phyloP scores from a whole-genome alignment of 2,113 vertebrate species.

The Odontesthes bonariensis region DNA sequence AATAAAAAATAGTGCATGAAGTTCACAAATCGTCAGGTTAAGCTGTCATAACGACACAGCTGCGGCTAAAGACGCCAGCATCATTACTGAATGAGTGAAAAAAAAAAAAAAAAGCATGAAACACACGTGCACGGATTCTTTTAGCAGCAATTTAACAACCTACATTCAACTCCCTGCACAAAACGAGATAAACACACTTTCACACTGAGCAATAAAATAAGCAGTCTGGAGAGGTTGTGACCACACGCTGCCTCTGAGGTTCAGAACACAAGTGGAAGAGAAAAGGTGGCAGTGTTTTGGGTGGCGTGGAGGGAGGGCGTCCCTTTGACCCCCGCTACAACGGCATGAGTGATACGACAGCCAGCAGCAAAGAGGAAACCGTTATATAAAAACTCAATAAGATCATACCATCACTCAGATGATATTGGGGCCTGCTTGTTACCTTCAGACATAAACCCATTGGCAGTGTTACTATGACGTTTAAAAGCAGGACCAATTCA shows the following conservation, averaged over 20 bases:
- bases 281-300: constrained; percentile 72
- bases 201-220: constrained; percentile 20
- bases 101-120: constrained; percentile 1
- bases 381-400: constrained; percentile 84
- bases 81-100: constrained; percentile 17
- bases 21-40: too few relatives aligned
- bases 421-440: constrained; percentile 95
- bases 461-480: constrained; percentile 64
- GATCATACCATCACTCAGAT: constrained; percentile 94
- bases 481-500: constrained; percentile 14
- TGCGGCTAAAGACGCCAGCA: constrained; percentile 31
- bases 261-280: constrained; percentile 50
- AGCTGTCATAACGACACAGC: constrained; percentile 17
- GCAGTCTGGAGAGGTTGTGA: constrained; percentile 69
- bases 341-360: constrained; percentile 79
- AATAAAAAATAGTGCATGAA: neutral
- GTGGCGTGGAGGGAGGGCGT: constrained; percentile 37
- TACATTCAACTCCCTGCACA: constrained; percentile 15
- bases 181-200: constrained; percentile 13
- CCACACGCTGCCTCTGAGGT: constrained; percentile 63
- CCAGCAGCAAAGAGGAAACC: constrained; percentile 88
- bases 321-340: constrained; percentile 40
- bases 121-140: constrained; percentile 48
- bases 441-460: constrained; percentile 98
- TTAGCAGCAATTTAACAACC: neutral